A percentile compares a stretch with the other conserved stretches of the same genome.
These are phyloP conservation scores for Ichneumon xanthorius DNA, from an alignment of 2,888 invertebrate genomes.

Conservation along the genomic window DNA sequence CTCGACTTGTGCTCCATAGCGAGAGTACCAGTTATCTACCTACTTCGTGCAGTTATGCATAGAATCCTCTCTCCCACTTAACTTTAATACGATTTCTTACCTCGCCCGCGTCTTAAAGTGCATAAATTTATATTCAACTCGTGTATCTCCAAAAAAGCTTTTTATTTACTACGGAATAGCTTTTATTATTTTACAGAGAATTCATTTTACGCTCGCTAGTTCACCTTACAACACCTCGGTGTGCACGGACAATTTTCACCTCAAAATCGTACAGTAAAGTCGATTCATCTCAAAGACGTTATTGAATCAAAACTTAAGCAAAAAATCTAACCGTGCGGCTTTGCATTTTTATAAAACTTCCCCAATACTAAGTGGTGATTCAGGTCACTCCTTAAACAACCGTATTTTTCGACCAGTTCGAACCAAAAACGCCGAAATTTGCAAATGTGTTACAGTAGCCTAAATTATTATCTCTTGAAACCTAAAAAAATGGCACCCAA, in stretches of 20 bases:
- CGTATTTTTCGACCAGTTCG: not conserved
- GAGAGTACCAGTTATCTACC: slow-evolving; percentile 35
- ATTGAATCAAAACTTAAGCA: not conserved
- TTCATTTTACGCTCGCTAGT: not conserved
- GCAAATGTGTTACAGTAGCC: not conserved
- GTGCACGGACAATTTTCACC: not conserved
- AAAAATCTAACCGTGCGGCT: not conserved
- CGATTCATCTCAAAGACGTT: not conserved
- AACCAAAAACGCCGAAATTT: not conserved
- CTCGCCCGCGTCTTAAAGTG: not conserved
- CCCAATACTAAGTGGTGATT: not conserved
- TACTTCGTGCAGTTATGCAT: slow-evolving; percentile 41
- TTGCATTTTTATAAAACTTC: too few species aligned
- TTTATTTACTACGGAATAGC: not conserved
- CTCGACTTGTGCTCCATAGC: slow-evolving; percentile 2
- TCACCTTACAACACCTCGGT: not conserved
- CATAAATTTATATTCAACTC: not conserved
- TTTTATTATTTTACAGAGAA: not conserved
- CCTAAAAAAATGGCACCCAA: not conserved
- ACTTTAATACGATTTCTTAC: slow-evolving; percentile 36
- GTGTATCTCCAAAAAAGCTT: slow-evolving; percentile 1
- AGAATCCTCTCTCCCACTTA: slow-evolving; percentile 10
- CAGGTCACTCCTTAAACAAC: not conserved
- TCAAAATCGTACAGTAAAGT: not conserved
- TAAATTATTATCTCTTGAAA: not conserved